Percentiles rank a stretch among this genome's conserved stretches.
Conservation (phyloP, 1,140 invertebrate genomes). For the Scaptomyza montana region DNA sequence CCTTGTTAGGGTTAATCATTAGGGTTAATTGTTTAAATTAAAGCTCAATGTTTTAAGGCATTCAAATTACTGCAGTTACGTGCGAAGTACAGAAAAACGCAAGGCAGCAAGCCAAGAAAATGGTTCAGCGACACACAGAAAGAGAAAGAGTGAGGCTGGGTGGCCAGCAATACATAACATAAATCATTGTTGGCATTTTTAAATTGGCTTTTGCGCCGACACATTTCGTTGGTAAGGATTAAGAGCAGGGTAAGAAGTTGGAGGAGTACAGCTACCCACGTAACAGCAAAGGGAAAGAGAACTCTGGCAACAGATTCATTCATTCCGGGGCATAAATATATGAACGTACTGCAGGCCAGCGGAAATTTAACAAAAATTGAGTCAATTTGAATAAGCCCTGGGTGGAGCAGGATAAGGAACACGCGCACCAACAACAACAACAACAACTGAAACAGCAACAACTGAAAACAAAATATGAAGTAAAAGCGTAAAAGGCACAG, state of each 20-base stretch:
- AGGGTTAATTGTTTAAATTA: conserved; percentile 81
- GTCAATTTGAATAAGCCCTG: conserved; percentile 76
- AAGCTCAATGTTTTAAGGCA: conserved; percentile 51
- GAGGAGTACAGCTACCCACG: neutral
- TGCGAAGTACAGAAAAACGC: neutral
- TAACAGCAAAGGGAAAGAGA: neutral
- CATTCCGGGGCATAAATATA: conserved; percentile 38
- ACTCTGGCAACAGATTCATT: conserved; percentile 29
- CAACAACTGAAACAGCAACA: conserved; percentile 39
- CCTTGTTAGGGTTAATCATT: conserved; percentile 61
- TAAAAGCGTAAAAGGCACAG: conserved; percentile 11
- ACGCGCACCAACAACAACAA: conserved; percentile 24
- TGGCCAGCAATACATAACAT: conserved; percentile 43
- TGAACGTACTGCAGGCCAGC: conserved; percentile 45
- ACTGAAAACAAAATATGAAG: conserved; percentile 38
- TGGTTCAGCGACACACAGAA: too few relatives aligned
- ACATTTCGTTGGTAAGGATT: conserved; percentile 70
- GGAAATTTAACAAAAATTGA: conserved; percentile 82
- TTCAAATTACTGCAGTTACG: conserved; percentile 57
- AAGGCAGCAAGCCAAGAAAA: too few relatives aligned
- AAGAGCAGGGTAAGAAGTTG: conserved; percentile 4
- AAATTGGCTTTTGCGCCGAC: conserved; percentile 76
- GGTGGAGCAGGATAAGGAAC: conserved; percentile 36
- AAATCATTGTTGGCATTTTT: conserved; percentile 82
- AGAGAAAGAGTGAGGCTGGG: neutral